Conservation (phyloP, 2,113 vertebrate species). For the Alexandromys fortis region DNA sequence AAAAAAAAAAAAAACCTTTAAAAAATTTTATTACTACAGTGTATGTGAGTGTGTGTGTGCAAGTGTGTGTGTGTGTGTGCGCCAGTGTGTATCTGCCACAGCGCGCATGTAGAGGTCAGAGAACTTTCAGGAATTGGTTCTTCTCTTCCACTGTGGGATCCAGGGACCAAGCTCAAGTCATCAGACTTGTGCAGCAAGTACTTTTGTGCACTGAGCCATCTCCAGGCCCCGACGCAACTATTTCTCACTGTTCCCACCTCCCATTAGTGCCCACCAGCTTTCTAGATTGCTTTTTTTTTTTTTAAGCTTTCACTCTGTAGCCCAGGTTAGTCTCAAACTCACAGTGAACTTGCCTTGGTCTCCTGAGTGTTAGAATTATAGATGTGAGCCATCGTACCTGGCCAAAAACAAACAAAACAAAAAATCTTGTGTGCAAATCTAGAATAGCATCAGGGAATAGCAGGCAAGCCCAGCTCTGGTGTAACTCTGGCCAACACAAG, state of each 20-base stretch:
- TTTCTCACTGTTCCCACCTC: conserved; percentile 21
- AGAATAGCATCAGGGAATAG: not conserved
- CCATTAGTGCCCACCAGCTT: conserved; percentile 17
- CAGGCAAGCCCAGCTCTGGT: not conserved
- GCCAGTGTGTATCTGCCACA: not conserved
- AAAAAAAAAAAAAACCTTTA: not conserved
- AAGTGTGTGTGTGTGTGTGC: not conserved
- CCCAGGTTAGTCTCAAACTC: not conserved
- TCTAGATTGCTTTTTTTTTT: not conserved
- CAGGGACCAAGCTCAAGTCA: not conserved
- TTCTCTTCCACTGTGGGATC: not conserved
- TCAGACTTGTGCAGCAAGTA: too few species aligned
- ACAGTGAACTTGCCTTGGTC: not conserved
- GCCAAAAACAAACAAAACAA: not conserved
- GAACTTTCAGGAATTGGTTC: not conserved
- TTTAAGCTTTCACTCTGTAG: not conserved
- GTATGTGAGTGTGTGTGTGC: not conserved
- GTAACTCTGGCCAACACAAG: accelerated
- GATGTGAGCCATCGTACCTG: not conserved
- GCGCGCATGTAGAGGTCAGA: not conserved
- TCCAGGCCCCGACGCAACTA: not conserved
- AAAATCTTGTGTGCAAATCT: not conserved
- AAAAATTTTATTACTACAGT: not conserved
- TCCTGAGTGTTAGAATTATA: not conserved
- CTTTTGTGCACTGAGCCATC: too few species aligned